Percentiles rank a stretch among this genome's conserved stretches.
Conservation (phyloP, 2,113 vertebrate genomes). For the Murina feae region DNA sequence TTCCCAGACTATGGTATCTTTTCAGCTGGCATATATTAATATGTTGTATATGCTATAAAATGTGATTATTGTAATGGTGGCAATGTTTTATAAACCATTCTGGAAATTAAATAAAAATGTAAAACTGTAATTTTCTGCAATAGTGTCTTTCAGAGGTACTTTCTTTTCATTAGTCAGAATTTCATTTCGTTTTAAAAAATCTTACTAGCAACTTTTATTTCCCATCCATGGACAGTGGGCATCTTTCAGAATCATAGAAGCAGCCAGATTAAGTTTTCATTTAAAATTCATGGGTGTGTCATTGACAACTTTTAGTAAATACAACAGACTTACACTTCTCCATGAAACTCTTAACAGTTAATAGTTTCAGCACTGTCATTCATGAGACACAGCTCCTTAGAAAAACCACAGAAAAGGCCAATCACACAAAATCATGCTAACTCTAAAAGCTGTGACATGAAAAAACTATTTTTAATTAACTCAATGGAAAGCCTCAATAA, state of each 20-base stretch:
- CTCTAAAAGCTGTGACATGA: not conserved
- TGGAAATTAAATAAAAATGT: not conserved
- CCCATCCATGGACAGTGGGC: not conserved
- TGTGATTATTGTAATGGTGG: not conserved
- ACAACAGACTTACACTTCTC: not conserved
- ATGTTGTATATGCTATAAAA: not conserved
- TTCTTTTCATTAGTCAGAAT: not conserved
- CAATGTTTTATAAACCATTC: not conserved
- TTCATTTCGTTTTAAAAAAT: not conserved
- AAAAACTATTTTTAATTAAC: constrained; percentile 8
- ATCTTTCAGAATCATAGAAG: not conserved
- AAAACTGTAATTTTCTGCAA: not conserved
- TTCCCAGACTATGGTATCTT: not conserved
- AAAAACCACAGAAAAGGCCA: not conserved
- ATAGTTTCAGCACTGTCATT: not conserved
- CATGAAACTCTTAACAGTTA: not conserved
- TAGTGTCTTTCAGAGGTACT: not conserved
- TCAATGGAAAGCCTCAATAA: not conserved
- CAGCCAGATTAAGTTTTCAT: not conserved
- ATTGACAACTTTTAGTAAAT: not conserved
- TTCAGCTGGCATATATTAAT: not conserved
- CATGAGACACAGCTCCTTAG: not conserved
- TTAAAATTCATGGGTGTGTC: not conserved
- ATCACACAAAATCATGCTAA: not conserved
- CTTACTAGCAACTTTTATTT: not conserved